Percentiles rank a stretch among this genome's conserved stretches.
These are phyloP conservation scores for Pseudopipra pipra DNA, from an alignment of 2,113 vertebrate genomes.

Conservation along the genomic window DNA sequence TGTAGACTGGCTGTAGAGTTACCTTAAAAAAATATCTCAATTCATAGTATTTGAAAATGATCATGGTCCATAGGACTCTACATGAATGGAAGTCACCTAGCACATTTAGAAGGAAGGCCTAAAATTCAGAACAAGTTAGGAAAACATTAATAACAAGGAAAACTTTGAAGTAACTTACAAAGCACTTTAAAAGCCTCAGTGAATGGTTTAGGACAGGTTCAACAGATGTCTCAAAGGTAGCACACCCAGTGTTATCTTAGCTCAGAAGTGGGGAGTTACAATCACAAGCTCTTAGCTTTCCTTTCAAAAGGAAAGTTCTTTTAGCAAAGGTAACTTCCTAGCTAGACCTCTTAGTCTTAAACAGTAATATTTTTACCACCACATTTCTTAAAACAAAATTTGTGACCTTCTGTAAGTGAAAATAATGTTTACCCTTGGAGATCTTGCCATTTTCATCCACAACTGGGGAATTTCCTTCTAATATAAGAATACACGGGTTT, in stretches of 20 bases:
- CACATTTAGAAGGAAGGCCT: background rate
- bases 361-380: background rate
- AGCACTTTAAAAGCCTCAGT: background rate
- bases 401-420: background rate
- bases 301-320: background rate
- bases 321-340: background rate
- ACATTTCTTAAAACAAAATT: background rate
- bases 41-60: background rate
- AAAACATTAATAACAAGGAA: background rate
- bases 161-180: background rate
- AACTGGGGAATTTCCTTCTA: background rate
- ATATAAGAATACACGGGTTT: background rate
- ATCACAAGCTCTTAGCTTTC: background rate
- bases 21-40: background rate
- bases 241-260: background rate
- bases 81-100: background rate
- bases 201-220: background rate
- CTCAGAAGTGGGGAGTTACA: background rate
- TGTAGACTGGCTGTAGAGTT: background rate
- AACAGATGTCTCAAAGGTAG: background rate
- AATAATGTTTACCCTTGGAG: background rate
- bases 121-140: background rate
- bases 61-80: background rate
- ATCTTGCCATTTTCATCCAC: background rate
- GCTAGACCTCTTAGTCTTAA: background rate